Evolutionary conservation across 1,140 invertebrate genomes (phyloP), one percentile per base, ranked within the genome.

Genomic region (Asobara japonica): DNA sequence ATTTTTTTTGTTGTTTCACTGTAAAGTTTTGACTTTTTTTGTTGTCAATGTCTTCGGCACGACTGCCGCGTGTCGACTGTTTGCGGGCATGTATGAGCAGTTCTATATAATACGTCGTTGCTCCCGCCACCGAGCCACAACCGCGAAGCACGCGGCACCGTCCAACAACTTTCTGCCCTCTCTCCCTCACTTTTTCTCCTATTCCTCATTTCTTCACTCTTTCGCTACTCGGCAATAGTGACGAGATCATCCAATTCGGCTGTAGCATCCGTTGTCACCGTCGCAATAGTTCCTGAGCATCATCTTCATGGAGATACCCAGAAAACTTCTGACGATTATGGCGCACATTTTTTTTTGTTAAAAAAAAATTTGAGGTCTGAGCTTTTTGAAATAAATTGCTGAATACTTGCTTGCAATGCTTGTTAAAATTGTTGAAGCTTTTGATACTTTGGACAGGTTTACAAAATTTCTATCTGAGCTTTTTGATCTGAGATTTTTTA

Each of bases 61-160:
- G 82, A 80, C 74, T 73, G 82, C 79, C 83, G 83, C 82, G 81
- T 82, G 81, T 80, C 78, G 84, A 85, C 84, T 85, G 82, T 77
- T 80, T 74, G 81, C 79, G 76, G 76, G 75, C 78, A 76, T 77
- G 79, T 78, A 79, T 79, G 71, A 74, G 76, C 45, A 68, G 70
- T 72, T 80, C 78, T 83, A 82, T 83, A 83, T 82, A 80, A 73
- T 75, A 77, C 62, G 74, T 72, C 45, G 69, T 74, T 77, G 75
- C 74, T 62, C 62, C 60, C 71, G 71, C 71, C 70, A 61, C 33
- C 65, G 69, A 69, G 56, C 64, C 22, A 10, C 51, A 22, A 56
- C 20, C 11, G 20, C 22, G 66, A 65, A 67, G 68, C 69, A 73
- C 51, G 36, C 67, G 72, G 41, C 29, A 69, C 30, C 41, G 20